Evolutionary conservation across 2,888 invertebrate genomes (phyloP).

Genomic region (Monoplex corrugatus): DNA sequence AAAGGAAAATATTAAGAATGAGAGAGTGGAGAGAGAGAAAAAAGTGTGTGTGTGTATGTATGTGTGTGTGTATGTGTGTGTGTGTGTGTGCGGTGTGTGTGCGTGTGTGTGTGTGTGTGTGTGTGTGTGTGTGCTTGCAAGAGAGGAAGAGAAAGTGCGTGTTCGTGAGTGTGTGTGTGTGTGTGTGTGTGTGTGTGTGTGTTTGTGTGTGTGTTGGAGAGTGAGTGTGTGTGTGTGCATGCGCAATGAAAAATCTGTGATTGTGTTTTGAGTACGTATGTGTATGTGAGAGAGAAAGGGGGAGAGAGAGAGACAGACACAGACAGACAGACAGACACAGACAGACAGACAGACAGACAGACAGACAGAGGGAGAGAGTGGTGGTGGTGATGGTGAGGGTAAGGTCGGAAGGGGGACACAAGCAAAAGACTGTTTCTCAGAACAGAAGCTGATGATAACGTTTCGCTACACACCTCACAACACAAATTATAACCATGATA

Average conservation of each 20-base stretch:
- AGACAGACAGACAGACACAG: background rate
- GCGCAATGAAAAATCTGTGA: background rate
- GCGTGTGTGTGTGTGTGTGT: background rate
- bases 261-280: too few species aligned
- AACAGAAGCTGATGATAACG: too few species aligned
- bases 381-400: too few species aligned
- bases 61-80: too few species aligned
- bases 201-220: background rate
- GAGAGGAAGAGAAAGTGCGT: background rate
- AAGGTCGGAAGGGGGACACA: too few species aligned
- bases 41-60: background rate
- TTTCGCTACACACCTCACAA: too few species aligned
- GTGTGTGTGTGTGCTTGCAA: background rate
- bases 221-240: background rate
- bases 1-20: too few species aligned
- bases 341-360: background rate
- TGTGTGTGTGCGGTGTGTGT: too few species aligned
- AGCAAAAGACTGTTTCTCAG: too few species aligned
- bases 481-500: background rate
- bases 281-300: background rate
- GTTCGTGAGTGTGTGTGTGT: background rate
- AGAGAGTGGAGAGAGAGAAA: background rate
- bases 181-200: slow-evolving; percentile 13
- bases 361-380: too few species aligned
- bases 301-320: background rate